These are phyloP conservation scores for Hydrozoanthus tunicans DNA, from an alignment of 64 coral and sea anemone species.

Conservation along the genomic window DNA sequence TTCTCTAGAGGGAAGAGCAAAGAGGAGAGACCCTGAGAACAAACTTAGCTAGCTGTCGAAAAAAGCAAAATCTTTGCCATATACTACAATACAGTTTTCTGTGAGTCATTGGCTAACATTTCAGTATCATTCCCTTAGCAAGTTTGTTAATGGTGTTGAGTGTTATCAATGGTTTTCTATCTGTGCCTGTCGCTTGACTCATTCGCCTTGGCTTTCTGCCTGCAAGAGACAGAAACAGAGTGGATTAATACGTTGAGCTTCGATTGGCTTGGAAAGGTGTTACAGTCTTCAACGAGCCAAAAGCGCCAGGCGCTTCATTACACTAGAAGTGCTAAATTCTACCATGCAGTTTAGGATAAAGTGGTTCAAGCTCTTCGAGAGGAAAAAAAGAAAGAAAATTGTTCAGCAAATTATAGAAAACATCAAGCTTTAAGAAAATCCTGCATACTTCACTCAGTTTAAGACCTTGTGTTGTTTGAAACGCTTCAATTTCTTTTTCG, in stretches of 20 bases:
- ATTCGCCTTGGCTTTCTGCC: slow-evolving; percentile 91
- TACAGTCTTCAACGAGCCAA: background rate
- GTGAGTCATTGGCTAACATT: background rate
- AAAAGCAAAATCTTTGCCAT: background rate
- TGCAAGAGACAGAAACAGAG: slow-evolving; percentile 99
- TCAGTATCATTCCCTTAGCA: background rate
- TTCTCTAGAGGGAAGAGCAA: too few relatives aligned
- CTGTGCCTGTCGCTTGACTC: slow-evolving; percentile 42
- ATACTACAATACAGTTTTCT: background rate
- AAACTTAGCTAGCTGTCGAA: too few relatives aligned
- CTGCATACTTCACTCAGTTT: too few relatives aligned
- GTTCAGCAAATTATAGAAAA: background rate
- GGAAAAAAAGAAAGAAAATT: background rate
- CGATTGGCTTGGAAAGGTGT: background rate
- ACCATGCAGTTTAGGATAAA: slow-evolving; percentile 15
- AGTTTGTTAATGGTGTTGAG: background rate
- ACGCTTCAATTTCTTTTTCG: too few relatives aligned
- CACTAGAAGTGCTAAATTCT: background rate
- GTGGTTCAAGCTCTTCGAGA: background rate
- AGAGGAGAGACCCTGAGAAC: too few relatives aligned
- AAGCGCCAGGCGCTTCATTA: background rate
- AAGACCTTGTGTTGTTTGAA: too few relatives aligned
- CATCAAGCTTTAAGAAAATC: background rate
- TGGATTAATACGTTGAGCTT: slow-evolving; percentile 83
- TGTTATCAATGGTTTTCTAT: slow-evolving; percentile 7